Conservation (phyloP, 2,888 invertebrate species). For the Erynnis tages region DNA sequence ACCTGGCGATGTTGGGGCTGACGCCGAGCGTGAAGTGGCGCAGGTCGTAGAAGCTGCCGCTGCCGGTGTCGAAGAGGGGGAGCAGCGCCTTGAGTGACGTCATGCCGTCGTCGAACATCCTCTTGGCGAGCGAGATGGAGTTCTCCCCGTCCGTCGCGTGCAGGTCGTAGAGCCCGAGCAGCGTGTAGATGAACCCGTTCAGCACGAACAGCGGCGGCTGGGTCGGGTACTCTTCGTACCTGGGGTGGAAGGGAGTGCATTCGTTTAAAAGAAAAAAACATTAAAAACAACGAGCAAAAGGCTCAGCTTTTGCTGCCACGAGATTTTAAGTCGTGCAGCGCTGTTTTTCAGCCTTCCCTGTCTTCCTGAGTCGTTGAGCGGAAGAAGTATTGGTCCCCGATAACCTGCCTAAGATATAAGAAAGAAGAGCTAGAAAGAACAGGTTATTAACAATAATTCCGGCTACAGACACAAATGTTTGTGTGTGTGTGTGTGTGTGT, state of each 20-base stretch:
- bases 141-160: conserved; percentile 88
- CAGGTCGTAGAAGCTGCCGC: conserved; percentile 97
- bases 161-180: conserved; percentile 98
- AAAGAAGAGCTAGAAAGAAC: too few relatives aligned
- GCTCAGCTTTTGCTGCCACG: too few relatives aligned
- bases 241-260: conserved; percentile 49
- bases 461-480: too few relatives aligned
- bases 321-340: too few relatives aligned
- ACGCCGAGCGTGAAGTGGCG: conserved; percentile 94
- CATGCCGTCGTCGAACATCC: conserved; percentile 92
- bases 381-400: too few relatives aligned
- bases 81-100: conserved; percentile 92
- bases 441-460: too few relatives aligned
- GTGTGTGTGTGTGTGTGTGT: too few relatives aligned
- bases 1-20: conserved; percentile 96
- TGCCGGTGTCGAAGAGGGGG: conserved; percentile 96
- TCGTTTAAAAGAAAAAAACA: too few relatives aligned
- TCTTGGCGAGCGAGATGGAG: conserved; percentile 86
- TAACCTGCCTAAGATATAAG: too few relatives aligned
- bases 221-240: conserved; percentile 99
- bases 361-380: too few relatives aligned
- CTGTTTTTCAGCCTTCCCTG: too few relatives aligned
- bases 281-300: too few relatives aligned
- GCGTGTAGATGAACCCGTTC: conserved; percentile 98
- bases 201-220: conserved; percentile 96